phyloP scores from a whole-genome alignment of 2,113 vertebrate genomes.

The Accipiter cooperii region DNA sequence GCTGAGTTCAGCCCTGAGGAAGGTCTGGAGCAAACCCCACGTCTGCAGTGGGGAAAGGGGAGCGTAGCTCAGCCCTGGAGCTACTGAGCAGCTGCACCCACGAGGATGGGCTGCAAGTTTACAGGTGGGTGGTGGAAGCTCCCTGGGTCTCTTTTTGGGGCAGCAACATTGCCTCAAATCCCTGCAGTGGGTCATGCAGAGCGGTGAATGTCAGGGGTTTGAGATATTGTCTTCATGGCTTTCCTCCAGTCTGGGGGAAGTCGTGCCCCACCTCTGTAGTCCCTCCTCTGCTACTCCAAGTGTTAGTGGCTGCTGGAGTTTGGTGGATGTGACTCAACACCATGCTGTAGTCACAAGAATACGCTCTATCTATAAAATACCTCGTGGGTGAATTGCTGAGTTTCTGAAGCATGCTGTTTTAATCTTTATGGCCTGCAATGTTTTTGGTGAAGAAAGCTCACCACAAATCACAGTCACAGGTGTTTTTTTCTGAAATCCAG shows the following conservation, averaged over 20 bases:
- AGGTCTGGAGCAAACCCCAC: not conserved
- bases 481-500: not conserved
- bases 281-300: not conserved
- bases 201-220: not conserved
- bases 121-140: not conserved
- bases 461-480: not conserved
- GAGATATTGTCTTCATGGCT: not conserved
- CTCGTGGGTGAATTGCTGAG: not conserved
- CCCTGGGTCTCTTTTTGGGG: not conserved
- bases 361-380: not conserved
- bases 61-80: not conserved
- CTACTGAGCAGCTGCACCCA: not conserved
- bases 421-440: not conserved
- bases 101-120: not conserved
- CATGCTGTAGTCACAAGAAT: not conserved
- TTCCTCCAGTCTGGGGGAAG: not conserved
- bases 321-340: not conserved
- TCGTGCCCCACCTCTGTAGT: not conserved
- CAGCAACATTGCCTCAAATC: not conserved
- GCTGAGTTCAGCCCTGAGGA: not conserved
- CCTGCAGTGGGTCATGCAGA: not conserved
- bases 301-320: not conserved
- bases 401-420: not conserved
- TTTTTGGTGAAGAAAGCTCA: not conserved
- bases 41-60: fast-evolving